Conservation (phyloP, 2,888 invertebrate species). For the Ceratothoa steindachneri region DNA sequence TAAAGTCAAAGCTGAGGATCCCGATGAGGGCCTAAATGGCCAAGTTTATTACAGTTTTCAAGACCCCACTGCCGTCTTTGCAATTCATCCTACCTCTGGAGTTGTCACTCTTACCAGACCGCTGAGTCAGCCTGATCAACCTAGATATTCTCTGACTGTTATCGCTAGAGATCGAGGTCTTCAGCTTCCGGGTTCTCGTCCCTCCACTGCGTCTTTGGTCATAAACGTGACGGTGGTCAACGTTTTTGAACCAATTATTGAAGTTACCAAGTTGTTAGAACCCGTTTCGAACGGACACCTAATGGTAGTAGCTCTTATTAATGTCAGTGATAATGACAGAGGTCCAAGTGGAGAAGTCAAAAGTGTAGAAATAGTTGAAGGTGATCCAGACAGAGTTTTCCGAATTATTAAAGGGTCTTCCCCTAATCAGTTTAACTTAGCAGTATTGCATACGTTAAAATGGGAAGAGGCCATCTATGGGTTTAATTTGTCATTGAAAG, state of each 20-base stretch:
- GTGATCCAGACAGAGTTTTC: constrained; percentile 86
- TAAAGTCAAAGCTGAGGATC: constrained; percentile 76
- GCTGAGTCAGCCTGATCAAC: constrained; percentile 66
- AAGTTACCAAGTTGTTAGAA: constrained; percentile 72
- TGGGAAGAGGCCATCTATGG: constrained; percentile 63
- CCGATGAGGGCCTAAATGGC: constrained; percentile 91
- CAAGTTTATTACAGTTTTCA: constrained; percentile 93
- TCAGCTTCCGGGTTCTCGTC: constrained; percentile 63
- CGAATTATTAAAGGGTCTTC: constrained; percentile 64
- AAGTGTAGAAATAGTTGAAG: constrained; percentile 76
- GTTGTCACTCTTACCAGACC: constrained; percentile 76
- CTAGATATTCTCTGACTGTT: constrained; percentile 71
- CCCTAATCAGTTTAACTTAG: constrained; percentile 53
- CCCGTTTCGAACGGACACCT: constrained; percentile 73
- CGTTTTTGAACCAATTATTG: constrained; percentile 77
- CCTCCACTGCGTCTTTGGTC: constrained; percentile 67
- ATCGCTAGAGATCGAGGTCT: constrained; percentile 80
- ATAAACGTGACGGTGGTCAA: constrained; percentile 64
- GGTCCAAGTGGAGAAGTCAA: constrained; percentile 81
- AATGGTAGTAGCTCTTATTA: constrained; percentile 83
- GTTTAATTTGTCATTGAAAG: constrained; percentile 81
- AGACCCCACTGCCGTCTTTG: constrained; percentile 76
- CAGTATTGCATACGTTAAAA: constrained; percentile 38
- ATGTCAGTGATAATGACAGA: constrained; percentile 74
- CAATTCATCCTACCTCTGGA: constrained; percentile 88